Evolutionary conservation across 2,113 vertebrate genomes (phyloP), one percentile per base, ranked within the genome.

Genomic region (Tonatia bakeri): DNA sequence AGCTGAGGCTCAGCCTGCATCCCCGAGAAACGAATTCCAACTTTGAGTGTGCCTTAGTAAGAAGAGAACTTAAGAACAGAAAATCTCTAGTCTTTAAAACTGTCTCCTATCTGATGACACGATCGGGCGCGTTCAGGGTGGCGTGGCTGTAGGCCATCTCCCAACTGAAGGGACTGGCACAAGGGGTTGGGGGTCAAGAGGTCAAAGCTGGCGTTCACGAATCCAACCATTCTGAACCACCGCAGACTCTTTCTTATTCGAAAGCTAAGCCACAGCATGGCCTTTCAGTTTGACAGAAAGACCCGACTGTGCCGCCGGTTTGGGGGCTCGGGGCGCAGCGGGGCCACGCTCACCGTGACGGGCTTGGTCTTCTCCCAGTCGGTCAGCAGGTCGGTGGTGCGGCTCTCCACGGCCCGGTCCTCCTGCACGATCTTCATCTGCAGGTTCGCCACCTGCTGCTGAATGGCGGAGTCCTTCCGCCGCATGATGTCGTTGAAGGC

Each of bases 281-380:
- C 12, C 38, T 7, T 24, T 2, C 3, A 0, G 22, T 7, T 14
- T 59, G 69, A 19, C 17, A 19, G 43, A 4, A 47, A 9, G 22
- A 26, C 47, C 0, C 5, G 12, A 0, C 0, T 0, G 5, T 1
- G 5, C 45, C 3, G 59, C 0, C 19, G 56, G 56, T 1, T 7
- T 0, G 0, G 22, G 26, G 4, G n/a, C 54, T 2, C 4, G 3
- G 16, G 5, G 15, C 4, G 3, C 5, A 4, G 67, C 0, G 0
- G 5, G 14, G 45, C 0, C 0, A 7, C 81, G 79, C 99, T 98
- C 98, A 99, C 99, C 77, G 99, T 99, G 4, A 99, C 99, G 0
- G 99, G 99, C 96, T 99, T 99, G 96, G 99, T 99, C 97, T 99
- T 99, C 98, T 99, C 99, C 99, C 99, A 99, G 97, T 99, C 99